phyloP scores from a whole-genome alignment of 2,113 vertebrate genomes.

The Ailuropoda melanoleuca region DNA sequence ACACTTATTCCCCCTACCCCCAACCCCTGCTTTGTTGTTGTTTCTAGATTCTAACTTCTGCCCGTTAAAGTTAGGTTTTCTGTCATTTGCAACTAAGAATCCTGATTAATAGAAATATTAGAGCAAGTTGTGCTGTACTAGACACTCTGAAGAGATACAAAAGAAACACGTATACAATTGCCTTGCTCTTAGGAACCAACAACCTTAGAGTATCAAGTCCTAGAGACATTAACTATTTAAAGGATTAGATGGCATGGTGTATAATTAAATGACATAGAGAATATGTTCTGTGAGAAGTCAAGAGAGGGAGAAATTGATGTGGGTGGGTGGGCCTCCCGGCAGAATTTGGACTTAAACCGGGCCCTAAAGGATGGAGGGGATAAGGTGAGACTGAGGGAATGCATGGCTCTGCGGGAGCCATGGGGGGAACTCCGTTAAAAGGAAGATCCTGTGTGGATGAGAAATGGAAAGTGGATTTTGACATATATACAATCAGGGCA shows the following conservation, averaged over 20 bases:
- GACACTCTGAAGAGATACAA: neutral
- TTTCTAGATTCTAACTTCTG: neutral
- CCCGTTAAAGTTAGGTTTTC: neutral
- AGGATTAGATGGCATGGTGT: neutral
- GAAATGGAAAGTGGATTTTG: neutral
- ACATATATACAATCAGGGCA: neutral
- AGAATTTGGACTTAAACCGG: neutral
- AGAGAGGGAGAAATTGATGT: neutral
- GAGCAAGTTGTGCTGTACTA: neutral
- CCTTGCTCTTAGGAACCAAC: neutral
- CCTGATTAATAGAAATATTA: neutral
- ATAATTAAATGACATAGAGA: neutral
- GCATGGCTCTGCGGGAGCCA: fast-evolving
- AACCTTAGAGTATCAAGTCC: neutral
- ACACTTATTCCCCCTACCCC: neutral
- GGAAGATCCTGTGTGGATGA: neutral
- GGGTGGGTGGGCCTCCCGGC: neutral
- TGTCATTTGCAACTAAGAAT: neutral
- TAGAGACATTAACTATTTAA: neutral
- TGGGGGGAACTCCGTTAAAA: neutral
- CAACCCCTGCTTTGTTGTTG: neutral
- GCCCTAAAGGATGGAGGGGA: neutral
- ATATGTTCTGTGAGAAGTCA: neutral
- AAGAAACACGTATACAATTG: neutral
- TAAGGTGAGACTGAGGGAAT: no score